Evolutionary conservation across 1,140 invertebrate genomes (phyloP), one percentile per base, ranked within the genome.

Genomic region (Drosophila sturtevanti): DNA sequence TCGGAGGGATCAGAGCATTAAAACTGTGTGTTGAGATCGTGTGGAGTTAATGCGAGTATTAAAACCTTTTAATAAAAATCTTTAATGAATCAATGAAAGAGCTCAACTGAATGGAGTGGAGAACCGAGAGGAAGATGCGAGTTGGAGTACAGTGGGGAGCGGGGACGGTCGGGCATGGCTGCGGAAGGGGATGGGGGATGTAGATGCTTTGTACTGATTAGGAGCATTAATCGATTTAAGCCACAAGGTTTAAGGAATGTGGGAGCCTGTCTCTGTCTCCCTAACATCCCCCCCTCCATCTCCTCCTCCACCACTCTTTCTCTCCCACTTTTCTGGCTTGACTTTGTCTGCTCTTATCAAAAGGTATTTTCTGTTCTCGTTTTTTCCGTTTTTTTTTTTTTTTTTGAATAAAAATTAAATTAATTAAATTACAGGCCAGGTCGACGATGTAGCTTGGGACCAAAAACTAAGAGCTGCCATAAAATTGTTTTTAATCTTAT

Each of bases 11-110:
- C 73, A 73, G 77, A 80, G 21, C 37, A 61, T 61, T 61, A 38
- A 41, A 38, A 63, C 54, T 38, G 71, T 63, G 67, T 63, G 80
- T 77, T 56, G 85, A 89, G 86, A 90, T 90, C 86, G 87, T 90
- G 87, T 90, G 87, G 87, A 90, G 87, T 90, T 90, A 90, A 90
- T 90, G 87, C 62, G 87, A 90, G 87, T 86, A 90, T 90, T 90
- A 90, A 90, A 90, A 90, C 87, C 87, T 90, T 90, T 90, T 90
- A 90, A 90, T 90, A 90, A 89, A 89, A 90, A 77, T 89, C 86
- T 89, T 89, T 86, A 89, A 89, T 89, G 86, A 89, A 89, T 89
- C 86, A 89, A 89, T 89, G 81, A 84, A 71, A 64, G 41, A 73
- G 71, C 55, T 48, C 63, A 62, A 73, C 56, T 60, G 34, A 37